phyloP scores from a whole-genome alignment of 1,140 invertebrate species.

The Drosophila saltans region DNA sequence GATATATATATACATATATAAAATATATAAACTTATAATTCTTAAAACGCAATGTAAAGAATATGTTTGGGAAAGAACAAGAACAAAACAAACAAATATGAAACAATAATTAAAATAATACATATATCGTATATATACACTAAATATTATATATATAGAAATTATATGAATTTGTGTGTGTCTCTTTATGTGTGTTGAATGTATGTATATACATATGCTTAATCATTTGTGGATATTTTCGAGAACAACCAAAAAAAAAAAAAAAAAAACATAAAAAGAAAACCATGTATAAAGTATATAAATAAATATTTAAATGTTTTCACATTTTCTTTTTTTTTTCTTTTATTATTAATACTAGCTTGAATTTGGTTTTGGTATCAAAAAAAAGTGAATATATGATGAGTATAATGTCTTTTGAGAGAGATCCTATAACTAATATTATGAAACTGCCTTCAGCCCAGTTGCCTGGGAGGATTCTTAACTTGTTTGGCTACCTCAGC shows the following conservation, averaged over 20 bases:
- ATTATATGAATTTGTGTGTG: slow-evolving; percentile 38
- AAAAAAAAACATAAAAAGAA: neutral
- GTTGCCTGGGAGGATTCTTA: slow-evolving; percentile 48
- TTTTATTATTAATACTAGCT: slow-evolving; percentile 27
- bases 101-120: slow-evolving; percentile 54
- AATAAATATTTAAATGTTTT: slow-evolving; percentile 76
- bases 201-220: slow-evolving; percentile 58
- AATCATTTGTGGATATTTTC: slow-evolving; percentile 55
- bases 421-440: slow-evolving; percentile 21
- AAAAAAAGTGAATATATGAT: slow-evolving; percentile 1
- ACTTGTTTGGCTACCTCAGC: slow-evolving; percentile 57
- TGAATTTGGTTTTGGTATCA: slow-evolving; percentile 35
- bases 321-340: slow-evolving; percentile 44
- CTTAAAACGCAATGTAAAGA: slow-evolving; percentile 60
- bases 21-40: slow-evolving; percentile 31
- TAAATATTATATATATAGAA: slow-evolving; percentile 17
- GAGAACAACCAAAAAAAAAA: slow-evolving; percentile 5
- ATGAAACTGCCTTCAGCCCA: slow-evolving; percentile 33
- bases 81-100: slow-evolving; percentile 39
- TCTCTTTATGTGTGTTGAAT: slow-evolving; percentile 17
- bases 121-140: slow-evolving; percentile 31
- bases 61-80: slow-evolving; percentile 47
- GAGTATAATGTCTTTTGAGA: slow-evolving; percentile 23
- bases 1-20: slow-evolving; percentile 37
- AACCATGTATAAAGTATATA: slow-evolving; percentile 40